A percentile compares a stretch with the other conserved stretches of the same genome.
Conservation (phyloP, 2,113 vertebrate genomes). For the Tor tambroides region DNA sequence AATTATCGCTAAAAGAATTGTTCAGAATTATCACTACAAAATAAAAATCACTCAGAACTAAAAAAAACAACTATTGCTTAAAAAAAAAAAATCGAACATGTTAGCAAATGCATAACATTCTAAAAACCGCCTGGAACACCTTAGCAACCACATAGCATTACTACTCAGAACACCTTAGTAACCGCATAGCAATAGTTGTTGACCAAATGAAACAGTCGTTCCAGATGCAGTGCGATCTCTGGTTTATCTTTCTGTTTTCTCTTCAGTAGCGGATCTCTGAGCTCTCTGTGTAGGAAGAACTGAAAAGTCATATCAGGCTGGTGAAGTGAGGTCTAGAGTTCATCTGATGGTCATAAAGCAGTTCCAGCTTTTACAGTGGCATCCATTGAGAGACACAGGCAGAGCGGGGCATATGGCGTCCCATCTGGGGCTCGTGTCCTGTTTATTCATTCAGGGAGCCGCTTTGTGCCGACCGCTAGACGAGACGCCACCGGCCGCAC, state of each 20-base stretch:
- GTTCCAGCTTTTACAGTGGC: constrained; percentile 18
- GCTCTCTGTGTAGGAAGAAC: constrained; percentile 5
- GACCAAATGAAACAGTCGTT: no score
- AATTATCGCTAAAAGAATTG: no score
- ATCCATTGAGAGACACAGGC: constrained; percentile 4
- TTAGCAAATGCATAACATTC: no score
- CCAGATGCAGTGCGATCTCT: not conserved
- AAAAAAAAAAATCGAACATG: no score
- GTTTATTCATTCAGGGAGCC: constrained; percentile 1
- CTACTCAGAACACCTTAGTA: no score
- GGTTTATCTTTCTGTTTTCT: not conserved
- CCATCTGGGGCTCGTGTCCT: constrained; percentile 8
- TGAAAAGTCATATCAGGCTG: constrained; percentile 44
- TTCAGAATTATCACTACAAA: no score
- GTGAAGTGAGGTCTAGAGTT: constrained; percentile 56
- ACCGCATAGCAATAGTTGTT: not conserved
- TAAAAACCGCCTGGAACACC: no score
- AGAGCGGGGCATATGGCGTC: constrained; percentile 40
- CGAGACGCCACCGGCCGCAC: not conserved
- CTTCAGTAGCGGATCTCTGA: not conserved
- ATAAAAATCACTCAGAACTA: no score
- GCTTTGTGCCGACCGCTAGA: not conserved
- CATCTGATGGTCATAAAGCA: constrained; percentile 41
- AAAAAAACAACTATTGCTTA: no score
- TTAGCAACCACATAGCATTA: no score